A percentile compares a stretch with the other conserved stretches of the same genome.
phyloP scores from a whole-genome alignment of 2,888 invertebrate species.

The Melanotus villosus region DNA sequence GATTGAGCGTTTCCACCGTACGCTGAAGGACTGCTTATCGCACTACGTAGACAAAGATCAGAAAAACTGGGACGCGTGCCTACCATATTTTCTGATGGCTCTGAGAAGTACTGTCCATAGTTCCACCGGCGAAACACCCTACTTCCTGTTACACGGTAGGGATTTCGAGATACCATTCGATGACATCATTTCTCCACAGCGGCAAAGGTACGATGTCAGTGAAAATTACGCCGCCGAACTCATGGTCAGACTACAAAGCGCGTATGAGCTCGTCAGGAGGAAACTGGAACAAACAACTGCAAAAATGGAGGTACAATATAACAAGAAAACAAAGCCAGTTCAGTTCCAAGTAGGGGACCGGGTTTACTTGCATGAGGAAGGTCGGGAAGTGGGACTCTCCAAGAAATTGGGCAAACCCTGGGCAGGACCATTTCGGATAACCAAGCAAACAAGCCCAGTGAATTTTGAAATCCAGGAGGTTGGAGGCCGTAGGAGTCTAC shows the following conservation, averaged over 20 bases:
- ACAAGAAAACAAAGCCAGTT: constrained; percentile 23
- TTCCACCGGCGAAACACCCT: constrained; percentile 49
- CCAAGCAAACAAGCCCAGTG: constrained; percentile 28
- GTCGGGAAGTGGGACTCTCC: constrained; percentile 15
- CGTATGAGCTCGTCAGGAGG: neutral
- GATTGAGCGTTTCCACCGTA: constrained; percentile 57
- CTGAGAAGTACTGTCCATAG: constrained; percentile 46
- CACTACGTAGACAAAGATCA: constrained; percentile 53
- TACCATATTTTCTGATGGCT: constrained; percentile 55
- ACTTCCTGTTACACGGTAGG: constrained; percentile 51
- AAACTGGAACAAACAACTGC: constrained; percentile 11
- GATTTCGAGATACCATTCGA: constrained; percentile 51
- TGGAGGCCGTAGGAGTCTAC: constrained; percentile 22
- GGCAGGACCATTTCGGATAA: constrained; percentile 41
- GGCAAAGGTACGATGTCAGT: constrained; percentile 41
- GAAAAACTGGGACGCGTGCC: constrained; percentile 55
- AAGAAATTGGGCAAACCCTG: constrained; percentile 35
- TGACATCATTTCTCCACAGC: constrained; percentile 34
- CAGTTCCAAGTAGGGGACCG: constrained; percentile 36
- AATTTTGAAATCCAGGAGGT: constrained; percentile 27
- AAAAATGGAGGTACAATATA: constrained; percentile 22
- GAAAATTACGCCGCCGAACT: constrained; percentile 48
- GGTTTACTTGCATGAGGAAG: constrained; percentile 41
- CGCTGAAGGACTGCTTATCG: constrained; percentile 54
- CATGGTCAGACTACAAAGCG: constrained; percentile 17